Evolutionary conservation across 1,140 invertebrate genomes (phyloP).

Genomic region (Tribolium castaneum): DNA sequence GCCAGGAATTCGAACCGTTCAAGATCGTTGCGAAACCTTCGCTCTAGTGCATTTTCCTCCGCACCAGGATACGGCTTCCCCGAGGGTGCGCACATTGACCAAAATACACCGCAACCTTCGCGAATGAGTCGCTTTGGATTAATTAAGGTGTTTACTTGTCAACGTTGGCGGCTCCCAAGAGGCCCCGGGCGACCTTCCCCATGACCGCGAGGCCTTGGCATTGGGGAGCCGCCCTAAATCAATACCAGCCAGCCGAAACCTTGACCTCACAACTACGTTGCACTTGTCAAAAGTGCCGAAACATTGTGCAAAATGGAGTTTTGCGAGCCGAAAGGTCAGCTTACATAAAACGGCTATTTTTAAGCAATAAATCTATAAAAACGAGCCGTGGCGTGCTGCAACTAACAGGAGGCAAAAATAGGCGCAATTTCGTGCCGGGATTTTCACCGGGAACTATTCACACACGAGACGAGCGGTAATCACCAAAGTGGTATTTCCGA

Average conservation of each 20-base stretch:
- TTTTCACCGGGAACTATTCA: slow-evolving; percentile 14
- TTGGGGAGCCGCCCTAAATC: slow-evolving; percentile 45
- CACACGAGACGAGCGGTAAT: neutral
- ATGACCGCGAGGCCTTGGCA: slow-evolving; percentile 46
- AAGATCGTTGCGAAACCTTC: neutral
- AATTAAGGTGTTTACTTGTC: slow-evolving; percentile 33
- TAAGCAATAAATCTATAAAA: slow-evolving; percentile 34
- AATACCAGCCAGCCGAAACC: slow-evolving; percentile 24
- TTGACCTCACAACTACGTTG: slow-evolving; percentile 39
- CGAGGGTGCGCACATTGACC: neutral
- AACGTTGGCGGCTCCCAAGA: slow-evolving; percentile 36
- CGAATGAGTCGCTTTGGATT: neutral
- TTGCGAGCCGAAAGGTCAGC: neutral
- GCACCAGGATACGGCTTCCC: neutral
- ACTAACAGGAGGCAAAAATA: slow-evolving; percentile 17
- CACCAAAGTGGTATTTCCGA: neutral
- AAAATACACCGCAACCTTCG: slow-evolving; percentile 7
- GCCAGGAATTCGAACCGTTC: neutral
- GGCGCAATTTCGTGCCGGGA: neutral
- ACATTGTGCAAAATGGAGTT: neutral
- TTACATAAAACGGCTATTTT: slow-evolving; percentile 26
- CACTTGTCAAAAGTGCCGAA: slow-evolving; percentile 14
- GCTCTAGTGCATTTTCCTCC: neutral
- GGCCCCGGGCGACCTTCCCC: slow-evolving; percentile 45
- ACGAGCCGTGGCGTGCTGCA: slow-evolving; percentile 17